Evolutionary conservation across 2,888 invertebrate species (phyloP).

Genomic region (Diarsia dahlii): DNA sequence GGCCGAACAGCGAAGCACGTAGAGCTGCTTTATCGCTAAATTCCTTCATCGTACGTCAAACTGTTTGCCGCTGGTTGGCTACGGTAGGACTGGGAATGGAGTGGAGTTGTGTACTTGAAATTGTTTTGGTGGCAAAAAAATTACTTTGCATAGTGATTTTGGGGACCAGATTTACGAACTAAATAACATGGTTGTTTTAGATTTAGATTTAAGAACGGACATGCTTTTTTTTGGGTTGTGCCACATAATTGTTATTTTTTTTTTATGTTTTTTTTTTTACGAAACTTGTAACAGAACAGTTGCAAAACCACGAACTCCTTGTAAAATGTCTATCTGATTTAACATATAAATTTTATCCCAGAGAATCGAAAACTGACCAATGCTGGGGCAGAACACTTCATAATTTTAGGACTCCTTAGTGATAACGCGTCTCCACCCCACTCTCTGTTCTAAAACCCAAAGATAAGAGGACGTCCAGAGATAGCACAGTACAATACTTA

Average conservation of each 20-base stretch:
- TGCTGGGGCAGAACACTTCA: no score
- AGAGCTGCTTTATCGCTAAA: slow-evolving; percentile 72
- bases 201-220: neutral
- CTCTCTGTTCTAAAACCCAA: slow-evolving; percentile 71
- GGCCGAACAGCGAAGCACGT: slow-evolving; percentile 62
- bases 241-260: neutral
- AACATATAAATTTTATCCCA: neutral
- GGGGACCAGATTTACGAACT: neutral
- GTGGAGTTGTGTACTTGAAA: slow-evolving; percentile 56
- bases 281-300: neutral
- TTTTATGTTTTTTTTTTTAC: neutral
- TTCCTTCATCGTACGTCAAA: slow-evolving; percentile 79
- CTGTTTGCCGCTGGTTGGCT: slow-evolving; percentile 68
- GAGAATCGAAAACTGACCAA: neutral
- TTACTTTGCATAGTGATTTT: neutral
- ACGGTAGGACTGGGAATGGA: slow-evolving; percentile 53
- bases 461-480: slow-evolving; percentile 82
- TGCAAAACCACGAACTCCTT: no score
- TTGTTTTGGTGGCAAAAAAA: neutral
- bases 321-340: neutral
- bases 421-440: slow-evolving; percentile 58
- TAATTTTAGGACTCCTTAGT: neutral
- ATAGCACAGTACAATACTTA: slow-evolving; percentile 85
- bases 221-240: neutral
- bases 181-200: no score